Base-by-base conservation (phyloP, 2,888 invertebrate genomes). In the Dorcus parallelipipedus region DNA sequence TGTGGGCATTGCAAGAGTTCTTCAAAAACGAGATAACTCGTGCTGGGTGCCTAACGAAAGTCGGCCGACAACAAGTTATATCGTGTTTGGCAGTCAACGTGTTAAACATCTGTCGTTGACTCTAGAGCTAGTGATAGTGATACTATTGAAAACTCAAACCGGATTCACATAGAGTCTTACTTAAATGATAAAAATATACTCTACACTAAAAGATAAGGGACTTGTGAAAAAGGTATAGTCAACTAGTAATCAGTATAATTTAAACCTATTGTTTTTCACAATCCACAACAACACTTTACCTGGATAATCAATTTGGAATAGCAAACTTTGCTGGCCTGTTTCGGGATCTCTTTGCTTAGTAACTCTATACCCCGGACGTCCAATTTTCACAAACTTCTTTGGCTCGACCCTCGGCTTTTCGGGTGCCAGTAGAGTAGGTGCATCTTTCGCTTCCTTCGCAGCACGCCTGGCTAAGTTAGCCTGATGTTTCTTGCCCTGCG, bases 401-500 rank as follows among this genome's bases (percentile, higher is more conserved):
- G 97, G 95, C 75, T 99, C 98, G 50, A 99, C 97, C 65, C 97
- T 84, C 0, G 97, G 93, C 73, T 97, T 97, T 71, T 97, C 96
- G 0, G 96, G 96, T 3, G 95, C 94, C 52, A 97, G 83, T 75
- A 95, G 90, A 54, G 92, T 91, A 0, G 98, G 98, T 1, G 97
- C 90, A 79, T 99, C 98, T 73, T 96, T 97, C 0, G 97, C 97
- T 80, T 99, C 99, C 75, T 98, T 98, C 0, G 98, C 99, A 41
- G 98, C 99, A 78, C 99, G 84, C 38, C 98, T 84, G 1, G 98
- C 98, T 66, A 99, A 83, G 79, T 99, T 99, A 3, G 97, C 96
- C 77, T 99, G 99, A 91, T 99, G 98, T 72, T 99, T 99, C 76
- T 99, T 99, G 23, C 98, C 99, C 79, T 99, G 99, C 0, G 99